These are phyloP conservation scores for Drosophila auraria DNA, from an alignment of 1,140 invertebrate genomes.

Conservation along the genomic window DNA sequence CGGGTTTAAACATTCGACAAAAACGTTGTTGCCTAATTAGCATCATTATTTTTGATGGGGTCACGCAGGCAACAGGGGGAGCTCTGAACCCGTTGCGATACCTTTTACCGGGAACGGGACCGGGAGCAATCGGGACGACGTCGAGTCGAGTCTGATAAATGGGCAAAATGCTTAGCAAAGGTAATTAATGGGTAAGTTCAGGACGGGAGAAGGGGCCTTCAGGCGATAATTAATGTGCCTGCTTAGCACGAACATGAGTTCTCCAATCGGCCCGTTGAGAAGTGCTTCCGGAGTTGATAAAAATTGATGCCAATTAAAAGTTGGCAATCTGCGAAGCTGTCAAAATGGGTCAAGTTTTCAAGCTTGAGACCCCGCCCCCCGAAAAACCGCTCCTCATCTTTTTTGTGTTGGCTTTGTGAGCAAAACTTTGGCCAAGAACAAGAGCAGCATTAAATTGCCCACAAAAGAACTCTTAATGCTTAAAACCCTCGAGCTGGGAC, in stretches of 20 bases:
- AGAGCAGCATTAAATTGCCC: constrained; percentile 37
- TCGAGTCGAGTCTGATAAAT: constrained; percentile 58
- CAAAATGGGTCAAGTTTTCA: constrained; percentile 50
- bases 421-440: constrained; percentile 22
- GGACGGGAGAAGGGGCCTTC: constrained; percentile 21
- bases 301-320: constrained; percentile 62
- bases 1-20: constrained; percentile 67
- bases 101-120: constrained; percentile 9
- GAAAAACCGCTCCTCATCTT: background rate
- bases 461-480: constrained; percentile 43
- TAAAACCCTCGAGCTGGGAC: constrained; percentile 36
- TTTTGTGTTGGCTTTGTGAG: constrained; percentile 26
- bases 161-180: constrained; percentile 45
- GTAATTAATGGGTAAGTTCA: constrained; percentile 66
- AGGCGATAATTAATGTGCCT: constrained; percentile 62
- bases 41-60: constrained; percentile 76
- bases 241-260: constrained; percentile 48
- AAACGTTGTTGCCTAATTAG: constrained; percentile 75
- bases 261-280: constrained; percentile 14
- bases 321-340: constrained; percentile 49
- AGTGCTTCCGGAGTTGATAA: constrained; percentile 43
- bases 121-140: background rate
- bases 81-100: background rate
- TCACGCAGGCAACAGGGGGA: constrained; percentile 51
- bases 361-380: background rate